These are phyloP conservation scores for Phrynocephalus guinanensis DNA, from an alignment of 2,797 vertebrate species.

Conservation along the genomic window DNA sequence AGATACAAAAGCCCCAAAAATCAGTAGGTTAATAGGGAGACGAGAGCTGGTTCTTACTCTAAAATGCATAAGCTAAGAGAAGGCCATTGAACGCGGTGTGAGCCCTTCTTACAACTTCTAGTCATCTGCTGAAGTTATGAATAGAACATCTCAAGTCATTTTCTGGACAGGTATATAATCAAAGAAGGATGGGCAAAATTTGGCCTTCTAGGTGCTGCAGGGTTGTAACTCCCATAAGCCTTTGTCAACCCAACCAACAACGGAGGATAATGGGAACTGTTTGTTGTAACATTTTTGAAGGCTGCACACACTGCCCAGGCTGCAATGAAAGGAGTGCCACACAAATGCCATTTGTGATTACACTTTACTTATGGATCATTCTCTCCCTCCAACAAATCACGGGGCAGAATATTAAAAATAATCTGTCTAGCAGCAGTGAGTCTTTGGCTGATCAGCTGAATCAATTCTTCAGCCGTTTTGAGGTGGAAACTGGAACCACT, in stretches of 20 bases:
- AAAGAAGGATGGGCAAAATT: not conserved
- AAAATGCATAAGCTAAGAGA: not conserved
- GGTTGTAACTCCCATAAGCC: not conserved
- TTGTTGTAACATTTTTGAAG: not conserved
- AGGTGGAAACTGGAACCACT: no score
- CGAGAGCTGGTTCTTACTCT: not conserved
- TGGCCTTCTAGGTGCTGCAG: not conserved
- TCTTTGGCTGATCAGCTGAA: no score
- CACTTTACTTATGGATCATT: no score
- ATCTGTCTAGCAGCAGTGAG: no score
- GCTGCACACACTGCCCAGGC: not conserved
- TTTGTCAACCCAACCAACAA: not conserved
- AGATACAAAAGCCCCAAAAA: rapidly evolving
- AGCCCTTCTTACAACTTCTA: not conserved
- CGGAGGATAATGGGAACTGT: not conserved
- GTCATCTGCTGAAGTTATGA: not conserved
- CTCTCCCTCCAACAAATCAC: no score
- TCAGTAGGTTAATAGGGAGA: not conserved
- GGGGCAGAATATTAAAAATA: no score
- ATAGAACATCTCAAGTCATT: not conserved
- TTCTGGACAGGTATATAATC: not conserved
- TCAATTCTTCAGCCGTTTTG: no score
- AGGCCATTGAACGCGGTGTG: no score
- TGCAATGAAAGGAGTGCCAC: not conserved
- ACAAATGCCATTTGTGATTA: no score